Base-by-base conservation (phyloP, 2,888 invertebrate genomes). In the Caenorhabditis auriculariae region DNA sequence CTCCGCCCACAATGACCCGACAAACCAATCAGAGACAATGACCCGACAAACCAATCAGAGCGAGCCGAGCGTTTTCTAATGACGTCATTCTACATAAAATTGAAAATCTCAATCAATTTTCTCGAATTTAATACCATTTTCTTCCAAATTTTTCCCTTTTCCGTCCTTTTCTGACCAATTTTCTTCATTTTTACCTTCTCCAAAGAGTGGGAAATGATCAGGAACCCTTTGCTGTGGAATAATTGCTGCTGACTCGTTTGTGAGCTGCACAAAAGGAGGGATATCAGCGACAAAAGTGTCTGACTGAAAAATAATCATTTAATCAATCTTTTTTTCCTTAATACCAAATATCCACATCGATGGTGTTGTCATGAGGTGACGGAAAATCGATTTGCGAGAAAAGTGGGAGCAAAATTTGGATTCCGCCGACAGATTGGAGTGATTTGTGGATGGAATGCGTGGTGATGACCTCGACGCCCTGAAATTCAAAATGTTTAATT, bases 391-490 rank as follows among this genome's bases (percentile, higher is more conserved):
- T 87, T 85, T 98, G 96, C 27, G 93, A 91, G 85, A 98, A 96
- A 78, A 98, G 86, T 66, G 98, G 96, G 85, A 96, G 94, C 71
- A 98, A 86, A 81, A 96, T 84, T 79, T 85, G 84, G 82, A 98
- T 93, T 65, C 98, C 98, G 66, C 98, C 98, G 82, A 99, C 91
- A 53, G 96, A 96, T 85, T 98, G 96, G 78, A 98, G 87, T 32
- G 96, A 95, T 85, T 93, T 93, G 87, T 96, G 94, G 85, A 98
- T 95, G 82, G 95, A 95, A 86, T 95, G 93, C 62, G 98, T 98
- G 82, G 95, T 91, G 81, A 99, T 93, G 76, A 98, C 95, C 87
- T 95, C 95, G 78, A 98, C 96, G 83, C 95, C 95, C 93, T 94
- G 86, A 29, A 86, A 85, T 48, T n/a, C n/a, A n/a, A n/a, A n/a